Evolutionary conservation across 1,140 invertebrate species (phyloP).

Genomic region (Geopemphigus sp.): DNA sequence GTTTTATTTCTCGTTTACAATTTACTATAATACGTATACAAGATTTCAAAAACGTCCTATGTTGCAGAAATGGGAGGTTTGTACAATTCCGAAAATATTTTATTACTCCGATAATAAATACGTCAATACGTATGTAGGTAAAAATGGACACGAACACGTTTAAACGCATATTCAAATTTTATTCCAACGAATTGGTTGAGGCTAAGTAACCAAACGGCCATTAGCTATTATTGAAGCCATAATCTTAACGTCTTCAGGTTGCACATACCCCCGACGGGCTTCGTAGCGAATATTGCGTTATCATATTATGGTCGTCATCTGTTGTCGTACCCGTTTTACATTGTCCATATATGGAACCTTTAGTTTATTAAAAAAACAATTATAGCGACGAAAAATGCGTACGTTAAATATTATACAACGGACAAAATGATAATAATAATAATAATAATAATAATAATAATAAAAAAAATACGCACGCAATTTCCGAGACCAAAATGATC

Average conservation of each 20-base stretch:
- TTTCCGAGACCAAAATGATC: constrained; percentile 10
- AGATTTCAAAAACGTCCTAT: too few species aligned
- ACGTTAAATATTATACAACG: background rate
- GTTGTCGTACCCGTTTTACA: background rate
- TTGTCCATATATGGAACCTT: background rate
- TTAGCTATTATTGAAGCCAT: constrained; percentile 5
- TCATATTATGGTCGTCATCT: constrained; percentile 4
- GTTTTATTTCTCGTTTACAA: too few species aligned
- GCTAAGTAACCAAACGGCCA: background rate
- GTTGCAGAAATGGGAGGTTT: too few species aligned
- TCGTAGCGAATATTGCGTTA: constrained; percentile 8
- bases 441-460: background rate
- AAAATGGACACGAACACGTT: too few species aligned
- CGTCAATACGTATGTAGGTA: too few species aligned
- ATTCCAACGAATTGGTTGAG: too few species aligned
- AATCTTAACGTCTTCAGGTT: background rate
- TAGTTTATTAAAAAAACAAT: constrained; percentile 6
- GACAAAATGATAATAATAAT: background rate
- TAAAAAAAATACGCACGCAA: constrained; percentile 7
- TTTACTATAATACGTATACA: too few species aligned
- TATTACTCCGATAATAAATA: too few species aligned
- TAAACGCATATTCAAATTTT: too few species aligned
- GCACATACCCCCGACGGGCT: background rate
- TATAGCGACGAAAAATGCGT: background rate
- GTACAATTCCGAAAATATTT: too few species aligned